Percentiles rank a stretch among this genome's conserved stretches.
Evolutionary conservation across 2,113 vertebrate genomes (phyloP).

Genomic region (Asarcornis scutulata): DNA sequence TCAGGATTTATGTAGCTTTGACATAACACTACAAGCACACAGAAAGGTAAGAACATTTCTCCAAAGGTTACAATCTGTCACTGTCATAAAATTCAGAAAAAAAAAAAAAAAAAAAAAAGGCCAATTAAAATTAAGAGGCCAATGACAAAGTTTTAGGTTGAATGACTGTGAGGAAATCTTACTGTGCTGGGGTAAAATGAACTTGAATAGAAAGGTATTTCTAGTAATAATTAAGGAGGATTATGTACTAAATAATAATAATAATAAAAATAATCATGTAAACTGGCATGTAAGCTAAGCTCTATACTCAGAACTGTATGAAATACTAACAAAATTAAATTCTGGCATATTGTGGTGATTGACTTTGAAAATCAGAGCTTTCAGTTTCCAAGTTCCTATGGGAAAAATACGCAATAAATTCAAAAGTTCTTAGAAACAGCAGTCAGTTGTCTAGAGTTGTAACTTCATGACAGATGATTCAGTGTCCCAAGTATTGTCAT

Average conservation of each 20-base stretch:
- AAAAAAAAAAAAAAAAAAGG: background rate
- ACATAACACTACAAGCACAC: background rate
- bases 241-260: background rate
- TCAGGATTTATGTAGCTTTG: conserved; percentile 13
- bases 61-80: background rate
- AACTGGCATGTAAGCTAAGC: background rate
- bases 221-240: background rate
- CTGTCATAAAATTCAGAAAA: background rate
- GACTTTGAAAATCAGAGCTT: background rate
- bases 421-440: background rate
- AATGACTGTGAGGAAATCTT: background rate
- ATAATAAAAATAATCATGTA: background rate
- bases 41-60: background rate
- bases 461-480: background rate
- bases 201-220: background rate
- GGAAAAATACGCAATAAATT: background rate
- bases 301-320: background rate
- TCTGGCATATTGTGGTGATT: background rate
- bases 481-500: background rate
- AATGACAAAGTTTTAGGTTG: background rate
- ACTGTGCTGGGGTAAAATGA: background rate
- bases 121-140: background rate
- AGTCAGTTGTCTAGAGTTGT: background rate
- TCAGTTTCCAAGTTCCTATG: background rate
- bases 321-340: background rate